Conservation (phyloP, 2,797 vertebrate species). For the Vultur gryphus region DNA sequence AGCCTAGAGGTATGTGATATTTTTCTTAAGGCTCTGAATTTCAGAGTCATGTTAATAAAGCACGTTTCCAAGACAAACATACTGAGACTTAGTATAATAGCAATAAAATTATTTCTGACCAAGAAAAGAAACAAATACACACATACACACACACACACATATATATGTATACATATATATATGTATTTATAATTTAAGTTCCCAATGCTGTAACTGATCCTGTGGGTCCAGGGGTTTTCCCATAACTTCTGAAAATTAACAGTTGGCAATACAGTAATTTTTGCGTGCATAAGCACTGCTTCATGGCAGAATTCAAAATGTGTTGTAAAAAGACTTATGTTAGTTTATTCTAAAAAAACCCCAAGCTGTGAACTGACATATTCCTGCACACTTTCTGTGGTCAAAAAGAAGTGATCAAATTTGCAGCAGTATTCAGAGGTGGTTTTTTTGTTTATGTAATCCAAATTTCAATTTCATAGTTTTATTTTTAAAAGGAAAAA, state of each 20-base stretch:
- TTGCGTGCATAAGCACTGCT: neutral
- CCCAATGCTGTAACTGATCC: neutral
- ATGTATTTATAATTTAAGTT: neutral
- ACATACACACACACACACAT: rapidly evolving
- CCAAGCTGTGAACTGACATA: neutral
- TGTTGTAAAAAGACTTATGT: neutral
- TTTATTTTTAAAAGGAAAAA: neutral
- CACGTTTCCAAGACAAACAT: neutral
- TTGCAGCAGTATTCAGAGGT: neutral
- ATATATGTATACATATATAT: too few species aligned
- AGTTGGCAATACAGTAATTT: neutral
- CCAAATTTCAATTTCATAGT: neutral
- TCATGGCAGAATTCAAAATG: neutral
- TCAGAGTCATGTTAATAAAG: neutral
- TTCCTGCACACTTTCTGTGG: neutral
- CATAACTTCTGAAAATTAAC: neutral
- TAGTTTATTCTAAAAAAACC: neutral
- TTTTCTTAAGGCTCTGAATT: neutral
- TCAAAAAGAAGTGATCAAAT: neutral
- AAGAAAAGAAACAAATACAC: neutral
- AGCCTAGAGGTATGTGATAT: neutral
- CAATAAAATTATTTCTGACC: neutral
- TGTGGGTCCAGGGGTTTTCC: neutral
- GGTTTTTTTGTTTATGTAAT: neutral
- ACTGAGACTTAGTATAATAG: neutral